Evolutionary conservation across 2,797 vertebrate species (phyloP), one percentile per base, ranked within the genome.

Genomic region (Oophaga sylvatica): DNA sequence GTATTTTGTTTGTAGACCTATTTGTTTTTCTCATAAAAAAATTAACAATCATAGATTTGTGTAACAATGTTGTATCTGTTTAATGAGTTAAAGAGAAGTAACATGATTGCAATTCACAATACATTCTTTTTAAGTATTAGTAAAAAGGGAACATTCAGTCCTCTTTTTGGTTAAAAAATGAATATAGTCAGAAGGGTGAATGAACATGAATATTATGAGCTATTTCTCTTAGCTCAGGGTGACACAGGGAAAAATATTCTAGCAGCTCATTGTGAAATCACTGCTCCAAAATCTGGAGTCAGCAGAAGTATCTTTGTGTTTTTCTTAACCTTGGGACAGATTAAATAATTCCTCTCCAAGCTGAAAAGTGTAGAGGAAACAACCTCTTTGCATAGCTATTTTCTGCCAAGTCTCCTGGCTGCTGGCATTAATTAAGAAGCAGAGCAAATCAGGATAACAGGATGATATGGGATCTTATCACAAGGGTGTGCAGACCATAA

Each of bases 301-400:
- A 88, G 87, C 82, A 73, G 76, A 83, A 88, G 82, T 63, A 88
- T 84, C 82, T 80, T 78, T 81, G 60, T 88, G 48, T 92, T 92
- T 92, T 88, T 91, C 93, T 93, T 94, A 95, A 95, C 93, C 93
- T 94, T 94, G 94, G 91, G 93, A 94, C 90, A 94, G 93, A 95
- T 95, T 94, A 94, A 94, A 94, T 95, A 93, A 94, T 92, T 92
- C 90, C 90, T 93, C 91, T 89, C 90, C 17, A 84, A 88, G 91
- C 59, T 83, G 91, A 92, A 91, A 88, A 86, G 91, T 95, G 93
- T 85, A 92, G 92, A 91, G 93, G 92, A 94, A 93, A 93, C 93
- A 91, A 78, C 91, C 94, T 93, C 92, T 91, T 91, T 91, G 88
- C 90, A 93, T 91, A 92, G 91, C 93, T 92, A 88, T 90, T 92